phyloP scores from a whole-genome alignment of 2,888 invertebrate genomes.

The Serripes groenlandicus region DNA sequence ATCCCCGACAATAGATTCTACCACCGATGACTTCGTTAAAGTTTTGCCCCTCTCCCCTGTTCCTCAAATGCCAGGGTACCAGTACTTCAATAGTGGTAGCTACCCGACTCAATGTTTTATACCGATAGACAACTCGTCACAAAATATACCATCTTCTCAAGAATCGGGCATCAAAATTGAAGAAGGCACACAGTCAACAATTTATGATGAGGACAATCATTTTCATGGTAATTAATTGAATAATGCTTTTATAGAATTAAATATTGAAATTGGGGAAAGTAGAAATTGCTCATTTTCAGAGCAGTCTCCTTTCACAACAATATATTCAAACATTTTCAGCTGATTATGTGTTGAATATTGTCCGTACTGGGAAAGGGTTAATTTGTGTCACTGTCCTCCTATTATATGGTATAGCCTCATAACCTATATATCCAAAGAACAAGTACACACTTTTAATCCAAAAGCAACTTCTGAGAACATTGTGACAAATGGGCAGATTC shows the following conservation, averaged over 20 bases:
- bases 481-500: too few relatives aligned
- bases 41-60: slow-evolving; percentile 24
- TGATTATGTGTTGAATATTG: too few relatives aligned
- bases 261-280: slow-evolving; percentile 1
- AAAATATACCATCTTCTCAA: slow-evolving; percentile 23
- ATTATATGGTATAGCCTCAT: too few relatives aligned
- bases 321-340: too few relatives aligned
- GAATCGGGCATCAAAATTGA: slow-evolving; percentile 63
- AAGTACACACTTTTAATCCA: too few relatives aligned
- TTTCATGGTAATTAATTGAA: slow-evolving; percentile 56
- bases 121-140: slow-evolving; percentile 46
- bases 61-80: not conserved
- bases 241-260: too few relatives aligned
- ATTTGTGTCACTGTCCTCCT: too few relatives aligned
- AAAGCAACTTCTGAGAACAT: too few relatives aligned
- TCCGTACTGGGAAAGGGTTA: too few relatives aligned
- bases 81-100: slow-evolving; percentile 2
- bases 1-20: slow-evolving; percentile 79
- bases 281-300: not conserved
- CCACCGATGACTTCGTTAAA: slow-evolving; percentile 66
- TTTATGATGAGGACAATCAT: slow-evolving; percentile 40
- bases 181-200: slow-evolving; percentile 39
- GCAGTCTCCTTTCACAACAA: not conserved
- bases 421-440: too few relatives aligned
- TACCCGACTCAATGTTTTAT: slow-evolving; percentile 50